Conservation (phyloP, 2,888 invertebrate species). For the Melieria omissa region DNA sequence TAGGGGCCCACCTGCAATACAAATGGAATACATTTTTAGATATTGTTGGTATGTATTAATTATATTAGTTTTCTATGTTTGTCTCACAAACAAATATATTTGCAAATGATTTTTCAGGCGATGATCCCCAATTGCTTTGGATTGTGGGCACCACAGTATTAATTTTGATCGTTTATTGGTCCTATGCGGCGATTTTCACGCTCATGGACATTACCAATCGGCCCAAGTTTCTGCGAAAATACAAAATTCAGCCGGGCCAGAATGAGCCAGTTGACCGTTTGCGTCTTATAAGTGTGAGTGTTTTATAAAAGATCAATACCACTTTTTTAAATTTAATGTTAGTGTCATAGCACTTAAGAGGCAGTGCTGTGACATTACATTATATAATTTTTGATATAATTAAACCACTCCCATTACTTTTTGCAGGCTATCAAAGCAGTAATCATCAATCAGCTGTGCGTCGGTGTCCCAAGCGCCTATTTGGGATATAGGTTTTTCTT, state of each 20-base stretch:
- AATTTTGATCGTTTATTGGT: conserved; percentile 76
- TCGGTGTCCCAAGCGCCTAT: conserved; percentile 72
- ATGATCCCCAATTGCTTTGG: conserved; percentile 74
- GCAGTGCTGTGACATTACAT: no score
- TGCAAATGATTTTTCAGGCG: conserved; percentile 55
- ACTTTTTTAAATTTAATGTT: not conserved
- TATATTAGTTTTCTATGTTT: not conserved
- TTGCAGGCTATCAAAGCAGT: conserved; percentile 73
- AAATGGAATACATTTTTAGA: conserved; percentile 77
- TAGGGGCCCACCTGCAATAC: conserved; percentile 62
- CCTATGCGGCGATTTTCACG: conserved; percentile 77
- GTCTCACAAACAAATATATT: not conserved
- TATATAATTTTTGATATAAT: not conserved
- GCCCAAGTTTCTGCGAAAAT: conserved; percentile 75
- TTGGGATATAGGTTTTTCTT: conserved; percentile 25
- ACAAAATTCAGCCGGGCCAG: conserved; percentile 83
- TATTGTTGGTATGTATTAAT: conserved; percentile 67
- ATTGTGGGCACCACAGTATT: conserved; percentile 71
- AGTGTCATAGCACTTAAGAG: not conserved
- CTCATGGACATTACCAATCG: conserved; percentile 78
- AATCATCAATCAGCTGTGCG: conserved; percentile 77
- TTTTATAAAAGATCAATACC: not conserved
- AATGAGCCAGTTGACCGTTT: conserved; percentile 77
- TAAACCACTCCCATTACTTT: conserved; percentile 33
- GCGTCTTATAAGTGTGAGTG: conserved; percentile 69